Evolutionary conservation across 2,888 invertebrate species (phyloP).

Genomic region (Ectropis crepuscularia): DNA sequence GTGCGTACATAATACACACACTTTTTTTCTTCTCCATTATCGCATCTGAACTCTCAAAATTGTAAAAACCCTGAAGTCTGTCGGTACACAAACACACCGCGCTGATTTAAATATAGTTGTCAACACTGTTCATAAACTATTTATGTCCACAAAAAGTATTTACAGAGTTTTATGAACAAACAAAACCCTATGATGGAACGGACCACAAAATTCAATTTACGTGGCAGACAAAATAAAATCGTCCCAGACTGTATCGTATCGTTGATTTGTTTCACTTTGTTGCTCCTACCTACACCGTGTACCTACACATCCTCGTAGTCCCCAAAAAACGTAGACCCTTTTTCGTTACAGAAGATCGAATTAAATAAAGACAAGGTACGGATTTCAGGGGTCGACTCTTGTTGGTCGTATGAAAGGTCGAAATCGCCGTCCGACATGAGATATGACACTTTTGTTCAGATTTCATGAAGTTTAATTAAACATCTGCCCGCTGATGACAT

Average conservation of each 20-base stretch:
- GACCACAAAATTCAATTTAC: conserved; percentile 80
- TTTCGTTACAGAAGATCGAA: conserved; percentile 22
- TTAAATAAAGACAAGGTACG: conserved; percentile 31
- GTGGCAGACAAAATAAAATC: conserved; percentile 79
- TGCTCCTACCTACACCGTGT: conserved; percentile 56
- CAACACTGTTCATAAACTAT: background rate
- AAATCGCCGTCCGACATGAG: conserved; percentile 56
- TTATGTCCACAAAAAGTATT: conserved; percentile 1
- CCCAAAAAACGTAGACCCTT: conserved; percentile 54
- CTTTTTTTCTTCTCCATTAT: too few species aligned
- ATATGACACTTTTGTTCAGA: conserved; percentile 67
- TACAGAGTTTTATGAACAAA: conserved; percentile 2
- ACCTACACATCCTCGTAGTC: conserved; percentile 46
- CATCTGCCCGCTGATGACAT: conserved; percentile 54
- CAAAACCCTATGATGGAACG: conserved; percentile 63
- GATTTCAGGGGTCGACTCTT: conserved; percentile 45
- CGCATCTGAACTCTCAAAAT: too few species aligned
- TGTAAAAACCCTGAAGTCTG: too few species aligned
- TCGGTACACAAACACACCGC: too few species aligned
- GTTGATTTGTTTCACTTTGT: conserved; percentile 77
- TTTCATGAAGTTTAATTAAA: conserved; percentile 73
- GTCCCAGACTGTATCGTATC: conserved; percentile 65
- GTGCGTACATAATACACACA: too few species aligned
- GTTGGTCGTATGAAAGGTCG: conserved; percentile 55
- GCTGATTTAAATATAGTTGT: too few species aligned